phyloP scores from a whole-genome alignment of 2,797 vertebrate species.

The Molossus alvarezi region DNA sequence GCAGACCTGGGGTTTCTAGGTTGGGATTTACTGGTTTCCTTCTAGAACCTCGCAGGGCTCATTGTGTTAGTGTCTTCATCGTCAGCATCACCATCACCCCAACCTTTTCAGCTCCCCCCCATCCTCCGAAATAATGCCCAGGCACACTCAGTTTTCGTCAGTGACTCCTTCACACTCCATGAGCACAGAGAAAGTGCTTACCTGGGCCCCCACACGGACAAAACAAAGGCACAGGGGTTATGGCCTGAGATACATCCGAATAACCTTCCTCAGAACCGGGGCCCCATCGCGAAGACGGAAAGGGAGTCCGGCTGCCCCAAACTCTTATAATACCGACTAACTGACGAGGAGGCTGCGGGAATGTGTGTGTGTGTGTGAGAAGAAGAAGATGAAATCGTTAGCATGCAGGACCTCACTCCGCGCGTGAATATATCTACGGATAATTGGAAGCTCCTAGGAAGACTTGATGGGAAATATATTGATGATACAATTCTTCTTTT shows the following conservation, averaged over 20 bases:
- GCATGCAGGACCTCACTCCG: conserved; percentile 60
- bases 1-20: background rate
- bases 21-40: conserved; percentile 41
- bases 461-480: conserved; percentile 90
- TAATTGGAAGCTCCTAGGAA: conserved; percentile 84
- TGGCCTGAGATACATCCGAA: background rate
- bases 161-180: background rate
- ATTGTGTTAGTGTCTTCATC: background rate
- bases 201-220: background rate
- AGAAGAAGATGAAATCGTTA: conserved; percentile 70
- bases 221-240: background rate
- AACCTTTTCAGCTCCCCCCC: background rate
- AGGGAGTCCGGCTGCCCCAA: conserved; percentile 33
- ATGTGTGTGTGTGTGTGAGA: too few relatives aligned
- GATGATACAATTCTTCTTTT: conserved; percentile 90
- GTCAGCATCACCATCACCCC: background rate
- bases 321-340: background rate
- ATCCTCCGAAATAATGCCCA: background rate
- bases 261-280: background rate
- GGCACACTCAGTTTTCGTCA: background rate
- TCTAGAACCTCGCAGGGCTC: conserved; percentile 48
- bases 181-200: background rate
- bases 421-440: conserved; percentile 69
- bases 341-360: accelerated
- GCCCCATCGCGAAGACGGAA: conserved; percentile 2